Conservation (phyloP, 2,113 vertebrate genomes). For the Anhinga anhinga region DNA sequence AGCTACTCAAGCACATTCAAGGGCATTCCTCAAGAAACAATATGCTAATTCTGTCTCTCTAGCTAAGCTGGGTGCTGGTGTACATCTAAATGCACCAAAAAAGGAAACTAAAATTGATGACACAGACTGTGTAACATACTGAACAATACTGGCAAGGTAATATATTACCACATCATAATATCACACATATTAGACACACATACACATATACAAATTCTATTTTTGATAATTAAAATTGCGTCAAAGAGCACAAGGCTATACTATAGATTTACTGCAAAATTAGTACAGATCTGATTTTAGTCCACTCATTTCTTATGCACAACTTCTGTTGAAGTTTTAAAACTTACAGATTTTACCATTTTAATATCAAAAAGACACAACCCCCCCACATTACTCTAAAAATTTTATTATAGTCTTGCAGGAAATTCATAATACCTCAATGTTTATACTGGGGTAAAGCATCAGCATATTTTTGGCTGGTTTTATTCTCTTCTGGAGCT, state of each 20-base stretch:
- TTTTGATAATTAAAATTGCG: background rate
- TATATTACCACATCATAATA: background rate
- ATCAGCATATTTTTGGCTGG: background rate
- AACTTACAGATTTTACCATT: background rate
- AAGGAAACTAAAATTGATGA: conserved; percentile 14
- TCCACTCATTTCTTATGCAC: background rate
- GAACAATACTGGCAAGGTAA: conserved; percentile 16
- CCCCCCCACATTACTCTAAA: fast-evolving
- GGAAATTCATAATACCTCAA: background rate
- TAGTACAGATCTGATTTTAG: background rate
- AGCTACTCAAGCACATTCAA: conserved; percentile 75
- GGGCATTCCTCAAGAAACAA: conserved; percentile 80
- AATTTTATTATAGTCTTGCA: background rate
- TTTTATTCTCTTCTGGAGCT: background rate
- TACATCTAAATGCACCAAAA: background rate
- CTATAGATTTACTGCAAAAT: background rate
- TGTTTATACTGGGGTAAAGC: background rate
- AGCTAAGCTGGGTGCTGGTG: conserved; percentile 47
- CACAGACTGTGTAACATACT: background rate
- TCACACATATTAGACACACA: background rate
- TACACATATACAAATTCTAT: background rate
- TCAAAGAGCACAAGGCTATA: background rate
- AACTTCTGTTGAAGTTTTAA: background rate
- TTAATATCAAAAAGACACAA: background rate
- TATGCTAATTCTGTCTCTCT: conserved; percentile 74